A percentile compares a stretch with the other conserved stretches of the same genome.
These are phyloP conservation scores for Dufourea novaeangliae DNA, from an alignment of 1,140 invertebrate species.

Conservation along the genomic window DNA sequence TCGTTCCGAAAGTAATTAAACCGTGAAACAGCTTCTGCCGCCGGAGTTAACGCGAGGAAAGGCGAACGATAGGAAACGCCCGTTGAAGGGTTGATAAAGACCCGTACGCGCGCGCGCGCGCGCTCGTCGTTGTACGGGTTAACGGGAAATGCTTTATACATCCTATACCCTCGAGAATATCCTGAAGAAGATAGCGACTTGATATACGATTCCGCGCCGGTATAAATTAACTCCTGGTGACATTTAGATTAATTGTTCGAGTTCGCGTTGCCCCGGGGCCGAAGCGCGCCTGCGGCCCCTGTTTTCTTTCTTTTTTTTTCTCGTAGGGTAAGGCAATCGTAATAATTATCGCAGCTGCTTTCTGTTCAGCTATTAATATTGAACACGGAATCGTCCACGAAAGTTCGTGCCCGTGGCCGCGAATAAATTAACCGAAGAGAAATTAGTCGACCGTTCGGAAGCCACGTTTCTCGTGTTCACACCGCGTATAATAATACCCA, in stretches of 20 bases:
- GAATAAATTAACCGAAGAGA: conserved; percentile 18
- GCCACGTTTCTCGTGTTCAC: not conserved
- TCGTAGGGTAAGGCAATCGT: conserved; percentile 57
- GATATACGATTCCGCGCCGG: conserved; percentile 64
- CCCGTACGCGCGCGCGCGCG: too few species aligned
- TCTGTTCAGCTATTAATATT: conserved; percentile 37
- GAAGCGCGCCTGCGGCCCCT: not conserved
- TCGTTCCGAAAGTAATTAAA: conserved; percentile 64
- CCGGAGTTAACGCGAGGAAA: conserved; percentile 36
- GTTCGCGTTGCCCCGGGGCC: conserved; percentile 53
- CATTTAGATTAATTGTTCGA: conserved; percentile 77
- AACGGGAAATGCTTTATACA: conserved; percentile 67
- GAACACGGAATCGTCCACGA: not conserved
- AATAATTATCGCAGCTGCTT: conserved; percentile 66
- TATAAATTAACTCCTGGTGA: conserved; percentile 78
- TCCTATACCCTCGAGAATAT: conserved; percentile 64
- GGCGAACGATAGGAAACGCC: conserved; percentile 66
- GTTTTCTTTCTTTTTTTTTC: not conserved
- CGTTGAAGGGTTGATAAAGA: conserved; percentile 76
- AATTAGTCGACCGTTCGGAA: conserved; percentile 4
- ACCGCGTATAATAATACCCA: not conserved
- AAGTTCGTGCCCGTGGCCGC: not conserved
- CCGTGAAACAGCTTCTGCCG: conserved; percentile 53
- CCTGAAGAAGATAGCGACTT: conserved; percentile 72
- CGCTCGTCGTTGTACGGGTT: conserved; percentile 54